phyloP scores from a whole-genome alignment of 2,113 vertebrate species.

The Sarotherodon lohbergeri region DNA sequence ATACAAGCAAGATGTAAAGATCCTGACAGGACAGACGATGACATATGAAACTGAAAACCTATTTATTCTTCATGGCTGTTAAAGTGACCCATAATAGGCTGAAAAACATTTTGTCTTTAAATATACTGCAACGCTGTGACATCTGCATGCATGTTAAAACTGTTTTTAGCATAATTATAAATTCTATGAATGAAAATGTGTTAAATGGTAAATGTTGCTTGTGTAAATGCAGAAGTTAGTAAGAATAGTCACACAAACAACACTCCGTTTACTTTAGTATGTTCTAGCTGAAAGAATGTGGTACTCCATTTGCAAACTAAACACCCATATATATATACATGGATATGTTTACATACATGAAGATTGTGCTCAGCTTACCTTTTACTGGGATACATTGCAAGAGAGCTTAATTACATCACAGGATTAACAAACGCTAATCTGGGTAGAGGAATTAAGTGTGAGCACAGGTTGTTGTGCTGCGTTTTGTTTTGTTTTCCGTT shows the following conservation, averaged over 20 bases:
- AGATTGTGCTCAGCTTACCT: not conserved
- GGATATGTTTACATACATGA: not conserved
- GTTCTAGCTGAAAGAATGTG: not conserved
- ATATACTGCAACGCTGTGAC: not conserved
- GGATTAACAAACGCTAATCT: conserved; percentile 50
- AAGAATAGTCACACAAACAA: not conserved
- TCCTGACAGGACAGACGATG: not conserved
- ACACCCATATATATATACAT: not conserved
- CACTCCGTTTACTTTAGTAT: not conserved
- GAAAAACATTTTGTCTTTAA: not conserved
- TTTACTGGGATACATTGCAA: not conserved
- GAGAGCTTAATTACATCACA: conserved; percentile 31
- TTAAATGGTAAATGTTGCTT: not conserved
- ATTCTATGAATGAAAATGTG: not conserved
- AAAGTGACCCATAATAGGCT: not conserved
- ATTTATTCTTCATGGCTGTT: not conserved
- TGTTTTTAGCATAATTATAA: not conserved
- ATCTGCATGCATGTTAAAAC: not conserved
- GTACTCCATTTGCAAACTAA: not conserved
- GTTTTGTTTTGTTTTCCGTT: not conserved
- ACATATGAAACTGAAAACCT: not conserved
- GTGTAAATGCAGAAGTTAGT: not conserved
- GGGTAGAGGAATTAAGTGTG: conserved; percentile 6
- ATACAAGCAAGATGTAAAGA: not conserved
- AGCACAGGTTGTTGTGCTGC: not conserved